Evolutionary conservation across 2,113 vertebrate species (phyloP).

Genomic region (Callospermophilus lateralis): DNA sequence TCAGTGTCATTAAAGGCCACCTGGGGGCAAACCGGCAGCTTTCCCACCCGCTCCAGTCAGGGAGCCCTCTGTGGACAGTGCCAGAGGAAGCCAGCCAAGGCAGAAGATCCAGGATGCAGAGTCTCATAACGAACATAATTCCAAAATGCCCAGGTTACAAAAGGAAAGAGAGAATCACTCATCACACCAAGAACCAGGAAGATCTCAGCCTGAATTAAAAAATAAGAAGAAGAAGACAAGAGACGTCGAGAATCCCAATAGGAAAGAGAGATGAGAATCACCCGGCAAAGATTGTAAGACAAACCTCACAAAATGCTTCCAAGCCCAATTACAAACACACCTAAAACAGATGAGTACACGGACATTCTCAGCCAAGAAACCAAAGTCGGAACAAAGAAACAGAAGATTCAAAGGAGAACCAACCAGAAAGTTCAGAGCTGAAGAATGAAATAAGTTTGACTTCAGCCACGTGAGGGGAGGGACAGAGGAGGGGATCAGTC

Average conservation of each 20-base stretch:
- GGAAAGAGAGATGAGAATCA: not conserved
- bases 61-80: not conserved
- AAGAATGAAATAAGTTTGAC: not conserved
- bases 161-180: not conserved
- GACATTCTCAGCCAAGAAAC: not conserved
- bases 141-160: not conserved
- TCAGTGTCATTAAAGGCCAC: not conserved
- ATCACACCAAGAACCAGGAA: not conserved
- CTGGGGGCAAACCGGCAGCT: not conserved
- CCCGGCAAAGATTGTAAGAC: not conserved
- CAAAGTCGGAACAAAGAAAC: not conserved
- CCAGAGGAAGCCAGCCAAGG: not conserved
- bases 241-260: not conserved
- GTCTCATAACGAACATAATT: not conserved
- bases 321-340: not conserved
- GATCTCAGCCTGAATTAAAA: not conserved
- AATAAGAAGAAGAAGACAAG: not conserved
- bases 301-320: not conserved
- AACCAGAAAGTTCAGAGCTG: not conserved
- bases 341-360: not conserved
- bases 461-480: not conserved
- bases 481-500: not conserved
- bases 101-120: not conserved
- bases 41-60: not conserved
- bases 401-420: not conserved